These are phyloP conservation scores for Drosophila lacteicornis DNA, from an alignment of 1,140 invertebrate species.

Conservation along the genomic window DNA sequence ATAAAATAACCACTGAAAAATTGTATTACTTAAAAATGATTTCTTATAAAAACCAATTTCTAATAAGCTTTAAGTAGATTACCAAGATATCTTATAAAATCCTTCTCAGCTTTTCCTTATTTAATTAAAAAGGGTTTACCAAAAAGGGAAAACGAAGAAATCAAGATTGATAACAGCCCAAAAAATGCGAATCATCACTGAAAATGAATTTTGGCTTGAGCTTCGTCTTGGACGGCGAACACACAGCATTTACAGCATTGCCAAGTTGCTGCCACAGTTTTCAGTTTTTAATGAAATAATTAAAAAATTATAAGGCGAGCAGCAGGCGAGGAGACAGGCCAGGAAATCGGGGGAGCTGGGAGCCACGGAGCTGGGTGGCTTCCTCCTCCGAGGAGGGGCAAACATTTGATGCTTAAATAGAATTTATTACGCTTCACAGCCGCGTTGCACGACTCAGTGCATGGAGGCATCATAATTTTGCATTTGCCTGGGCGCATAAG, in stretches of 20 bases:
- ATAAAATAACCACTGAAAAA: not conserved
- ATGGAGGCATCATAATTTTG: conserved; percentile 69
- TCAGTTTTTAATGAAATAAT: conserved; percentile 59
- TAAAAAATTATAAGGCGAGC: conserved; percentile 47
- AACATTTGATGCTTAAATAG: conserved; percentile 55
- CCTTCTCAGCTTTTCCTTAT: not conserved
- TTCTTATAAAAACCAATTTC: not conserved
- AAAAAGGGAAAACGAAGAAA: not conserved
- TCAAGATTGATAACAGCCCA: conserved; percentile 24
- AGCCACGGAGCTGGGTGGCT: conserved; percentile 1
- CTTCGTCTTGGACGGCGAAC: conserved; percentile 43
- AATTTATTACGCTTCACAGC: conserved; percentile 70
- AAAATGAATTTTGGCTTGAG: conserved; percentile 19
- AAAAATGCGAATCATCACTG: conserved; percentile 28
- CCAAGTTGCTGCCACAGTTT: conserved; percentile 69
- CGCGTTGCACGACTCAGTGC: conserved; percentile 45
- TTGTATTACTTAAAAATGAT: too few species aligned
- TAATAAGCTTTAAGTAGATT: not conserved
- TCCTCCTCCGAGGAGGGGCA: conserved; percentile 15
- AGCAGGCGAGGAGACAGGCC: conserved; percentile 11
- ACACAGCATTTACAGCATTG: conserved; percentile 63
- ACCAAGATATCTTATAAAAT: not conserved
- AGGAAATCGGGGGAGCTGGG: not conserved
- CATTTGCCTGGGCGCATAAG: conserved; percentile 55
- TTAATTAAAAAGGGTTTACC: conserved; percentile 20